Evolutionary conservation across 2,113 vertebrate species (phyloP), one percentile per base, ranked within the genome.

Genomic region (Thamnaconus septentrionalis): DNA sequence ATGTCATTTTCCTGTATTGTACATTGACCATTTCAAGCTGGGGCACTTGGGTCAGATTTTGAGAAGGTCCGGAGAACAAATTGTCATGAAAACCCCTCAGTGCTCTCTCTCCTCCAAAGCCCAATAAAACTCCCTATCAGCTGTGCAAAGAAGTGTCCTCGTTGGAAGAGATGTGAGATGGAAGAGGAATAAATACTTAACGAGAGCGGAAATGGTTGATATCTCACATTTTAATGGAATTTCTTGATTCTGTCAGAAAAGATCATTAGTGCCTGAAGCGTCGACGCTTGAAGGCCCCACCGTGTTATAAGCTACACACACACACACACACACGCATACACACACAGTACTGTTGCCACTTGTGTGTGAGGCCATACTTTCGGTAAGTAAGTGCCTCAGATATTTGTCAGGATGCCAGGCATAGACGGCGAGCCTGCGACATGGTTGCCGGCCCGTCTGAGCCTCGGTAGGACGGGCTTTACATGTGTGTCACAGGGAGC

Each of bases 401-500:
- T 92, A 73, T 87, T 87, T 92, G 79, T 88, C 84, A 75, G 81
- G 77, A 89, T 91, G 80, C 87, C 85, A 88, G 83, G 69, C 89
- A 91, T 89, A 87, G 76, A 56, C 59, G 58, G 50, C 78, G 58
- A 65, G 82, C 85, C 83, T 88, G 66, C 73, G 78, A 69, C 69
- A 64, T 18, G 65, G 78, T 83, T 81, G 76, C 59, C 73, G 70
- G 71, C 64, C 69, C 76, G 74, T 75, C 77, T 86, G 81, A 73
- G 81, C 81, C 54, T 67, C 71, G 51, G 41, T 57, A 43, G 51
- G 68, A 50, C 64, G 60, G 56, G 60, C 48, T 69, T 72, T 71
- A 46, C 74, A 60, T 81, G 57, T 58, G 65, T 71, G 63, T 76
- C 77, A 64, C 45, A 11, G 45, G 52, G 53, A 67, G 67, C 61